Conservation (phyloP, 2,888 invertebrate species). For the Drosophila merina region DNA sequence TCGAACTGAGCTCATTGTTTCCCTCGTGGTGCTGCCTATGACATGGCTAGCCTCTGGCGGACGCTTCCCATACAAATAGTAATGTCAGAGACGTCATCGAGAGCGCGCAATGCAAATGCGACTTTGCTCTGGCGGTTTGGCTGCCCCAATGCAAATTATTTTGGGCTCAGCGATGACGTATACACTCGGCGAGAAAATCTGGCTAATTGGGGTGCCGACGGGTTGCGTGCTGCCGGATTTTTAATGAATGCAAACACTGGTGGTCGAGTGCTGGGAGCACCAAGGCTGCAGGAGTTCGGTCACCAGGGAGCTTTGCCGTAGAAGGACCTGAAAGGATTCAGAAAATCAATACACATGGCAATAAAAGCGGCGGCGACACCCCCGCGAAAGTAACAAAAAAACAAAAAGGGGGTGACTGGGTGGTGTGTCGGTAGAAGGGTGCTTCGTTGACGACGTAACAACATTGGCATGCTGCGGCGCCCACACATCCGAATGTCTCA, state of each 20-base stretch:
- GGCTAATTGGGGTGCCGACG: constrained; percentile 42
- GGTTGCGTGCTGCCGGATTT: constrained; percentile 34
- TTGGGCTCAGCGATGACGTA: constrained; percentile 39
- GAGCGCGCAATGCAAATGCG: constrained; percentile 35
- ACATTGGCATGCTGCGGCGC: constrained; percentile 70
- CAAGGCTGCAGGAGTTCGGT: constrained; percentile 7
- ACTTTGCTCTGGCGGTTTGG: constrained; percentile 18
- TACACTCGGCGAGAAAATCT: constrained; percentile 27
- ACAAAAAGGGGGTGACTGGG: constrained; percentile 24
- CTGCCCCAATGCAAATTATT: constrained; percentile 39
- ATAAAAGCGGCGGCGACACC: constrained; percentile 36
- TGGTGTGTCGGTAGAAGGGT: constrained; percentile 21
- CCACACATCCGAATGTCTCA: constrained; percentile 47
- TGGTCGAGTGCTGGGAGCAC: background rate
- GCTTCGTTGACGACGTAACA: constrained; percentile 57
- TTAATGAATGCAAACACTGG: constrained; percentile 32
- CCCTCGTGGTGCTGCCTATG: constrained; percentile 2
- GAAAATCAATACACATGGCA: constrained; percentile 49
- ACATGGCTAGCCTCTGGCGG: constrained; percentile 20
- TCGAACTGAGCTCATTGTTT: constrained; percentile 28
- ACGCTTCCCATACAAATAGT: constrained; percentile 30
- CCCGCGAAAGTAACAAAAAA: constrained; percentile 21
- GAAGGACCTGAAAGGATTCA: constrained; percentile 37
- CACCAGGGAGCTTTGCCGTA: constrained; percentile 17
- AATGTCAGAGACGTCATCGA: constrained; percentile 41